Percentiles rank a stretch among this genome's conserved stretches.
Conservation (phyloP, 2,113 vertebrate genomes). For the Conger conger region DNA sequence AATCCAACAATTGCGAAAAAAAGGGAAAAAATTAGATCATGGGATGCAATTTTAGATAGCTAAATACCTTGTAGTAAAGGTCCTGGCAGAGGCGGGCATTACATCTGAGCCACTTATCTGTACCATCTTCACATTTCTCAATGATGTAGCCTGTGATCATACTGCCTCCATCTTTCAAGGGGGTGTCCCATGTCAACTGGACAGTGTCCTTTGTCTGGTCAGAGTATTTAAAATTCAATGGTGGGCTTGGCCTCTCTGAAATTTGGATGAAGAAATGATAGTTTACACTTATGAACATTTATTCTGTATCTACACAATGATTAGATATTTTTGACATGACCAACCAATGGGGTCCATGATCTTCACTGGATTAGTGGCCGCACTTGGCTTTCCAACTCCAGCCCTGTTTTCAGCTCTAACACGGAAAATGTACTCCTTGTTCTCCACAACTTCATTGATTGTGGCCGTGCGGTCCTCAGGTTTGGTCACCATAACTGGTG, state of each 20-base stretch:
- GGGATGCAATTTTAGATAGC: conserved; percentile 29
- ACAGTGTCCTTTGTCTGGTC: conserved; percentile 90
- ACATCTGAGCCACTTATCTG: conserved; percentile 91
- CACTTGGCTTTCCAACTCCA: conserved; percentile 91
- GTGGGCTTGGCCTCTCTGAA: conserved; percentile 90
- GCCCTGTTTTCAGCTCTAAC: conserved; percentile 93
- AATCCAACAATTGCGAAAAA: too few species aligned
- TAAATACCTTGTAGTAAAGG: conserved; percentile 83
- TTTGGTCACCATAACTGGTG: conserved; percentile 80
- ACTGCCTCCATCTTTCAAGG: conserved; percentile 86
- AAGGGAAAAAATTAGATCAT: neutral
- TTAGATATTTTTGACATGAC: conserved; percentile 32
- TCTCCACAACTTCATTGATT: conserved; percentile 94
- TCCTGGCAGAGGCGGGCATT: conserved; percentile 84
- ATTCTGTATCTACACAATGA: conserved; percentile 49
- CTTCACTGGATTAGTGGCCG: conserved; percentile 85
- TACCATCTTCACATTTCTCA: conserved; percentile 84
- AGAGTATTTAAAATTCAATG: conserved; percentile 80
- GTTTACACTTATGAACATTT: neutral
- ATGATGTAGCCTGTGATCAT: conserved; percentile 90
- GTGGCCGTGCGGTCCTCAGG: conserved; percentile 82
- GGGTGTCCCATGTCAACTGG: conserved; percentile 91
- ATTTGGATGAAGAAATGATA: conserved; percentile 12
- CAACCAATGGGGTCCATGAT: conserved; percentile 93
- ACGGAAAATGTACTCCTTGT: conserved; percentile 97